A percentile compares a stretch with the other conserved stretches of the same genome.
Evolutionary conservation across 2,888 invertebrate species (phyloP).

Genomic region (Nasonovia ribisnigri): DNA sequence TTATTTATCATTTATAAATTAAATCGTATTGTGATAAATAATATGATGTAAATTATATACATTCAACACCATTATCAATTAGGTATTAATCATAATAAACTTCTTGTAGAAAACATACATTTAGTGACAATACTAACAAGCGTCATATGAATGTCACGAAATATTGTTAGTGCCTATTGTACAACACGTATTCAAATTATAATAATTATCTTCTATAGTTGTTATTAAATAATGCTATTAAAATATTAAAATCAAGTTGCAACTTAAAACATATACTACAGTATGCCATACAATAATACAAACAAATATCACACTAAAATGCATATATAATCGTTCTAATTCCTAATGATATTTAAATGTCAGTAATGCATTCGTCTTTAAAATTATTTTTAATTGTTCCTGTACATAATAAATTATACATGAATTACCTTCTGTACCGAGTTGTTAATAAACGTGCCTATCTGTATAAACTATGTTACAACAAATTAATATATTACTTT

Average conservation of each 20-base stretch:
- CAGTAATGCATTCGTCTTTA: neutral
- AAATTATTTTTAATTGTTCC: neutral
- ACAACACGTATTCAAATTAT: neutral
- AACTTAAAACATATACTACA: neutral
- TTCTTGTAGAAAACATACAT: neutral
- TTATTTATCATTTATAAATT: neutral
- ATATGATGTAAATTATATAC: neutral
- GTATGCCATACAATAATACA: neutral
- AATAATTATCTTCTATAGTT: neutral
- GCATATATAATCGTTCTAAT: neutral
- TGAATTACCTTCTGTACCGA: neutral
- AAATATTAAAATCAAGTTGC: neutral
- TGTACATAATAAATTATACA: neutral
- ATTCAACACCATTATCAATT: neutral
- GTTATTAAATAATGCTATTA: neutral
- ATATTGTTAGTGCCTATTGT: neutral
- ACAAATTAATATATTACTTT: neutral
- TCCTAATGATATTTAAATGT: neutral
- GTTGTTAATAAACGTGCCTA: neutral
- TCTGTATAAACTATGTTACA: neutral
- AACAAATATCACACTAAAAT: neutral
- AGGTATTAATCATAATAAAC: neutral
- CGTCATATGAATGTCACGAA: neutral
- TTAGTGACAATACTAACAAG: neutral
- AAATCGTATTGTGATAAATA: neutral